Evolutionary conservation across 2,797 vertebrate genomes (phyloP).

Genomic region (Enteromius argenteus): DNA sequence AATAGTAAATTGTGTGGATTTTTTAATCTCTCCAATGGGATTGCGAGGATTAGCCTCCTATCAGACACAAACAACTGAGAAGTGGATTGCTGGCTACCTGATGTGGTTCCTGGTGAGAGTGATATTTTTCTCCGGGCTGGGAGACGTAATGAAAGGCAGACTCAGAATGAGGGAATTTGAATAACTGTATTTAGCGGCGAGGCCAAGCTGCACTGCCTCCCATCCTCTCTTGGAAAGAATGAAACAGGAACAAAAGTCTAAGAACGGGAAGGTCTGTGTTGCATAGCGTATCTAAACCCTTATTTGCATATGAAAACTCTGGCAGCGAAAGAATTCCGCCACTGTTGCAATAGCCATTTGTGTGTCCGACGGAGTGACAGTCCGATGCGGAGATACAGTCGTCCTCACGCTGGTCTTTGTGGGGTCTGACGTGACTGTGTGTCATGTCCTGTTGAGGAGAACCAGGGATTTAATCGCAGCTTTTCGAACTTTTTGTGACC

Average conservation of each 20-base stretch:
- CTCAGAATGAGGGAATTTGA: conserved; percentile 70
- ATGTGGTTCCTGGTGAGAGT: conserved; percentile 65
- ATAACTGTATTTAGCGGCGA: conserved; percentile 77
- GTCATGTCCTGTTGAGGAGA: conserved; percentile 69
- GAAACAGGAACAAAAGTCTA: conserved; percentile 80
- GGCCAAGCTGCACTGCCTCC: conserved; percentile 72
- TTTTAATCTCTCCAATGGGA: conserved; percentile 33
- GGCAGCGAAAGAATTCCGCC: conserved; percentile 79
- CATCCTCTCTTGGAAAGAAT: conserved; percentile 73
- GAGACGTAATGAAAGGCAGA: conserved; percentile 72
- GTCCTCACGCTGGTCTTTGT: conserved; percentile 66
- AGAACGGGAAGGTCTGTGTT: conserved; percentile 83
- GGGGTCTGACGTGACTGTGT: conserved; percentile 57
- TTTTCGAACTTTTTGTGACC: conserved; percentile 67
- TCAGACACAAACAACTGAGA: conserved; percentile 22
- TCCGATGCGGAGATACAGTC: conserved; percentile 70
- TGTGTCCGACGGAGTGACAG: conserved; percentile 75
- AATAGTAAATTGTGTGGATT: conserved; percentile 29
- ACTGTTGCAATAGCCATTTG: conserved; percentile 74
- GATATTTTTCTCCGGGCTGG: conserved; percentile 56
- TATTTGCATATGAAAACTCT: conserved; percentile 87
- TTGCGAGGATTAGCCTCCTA: conserved; percentile 28
- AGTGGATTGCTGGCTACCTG: conserved; percentile 56
- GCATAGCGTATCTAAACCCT: conserved; percentile 86
- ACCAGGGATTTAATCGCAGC: conserved; percentile 65